Evolutionary conservation across 1,140 invertebrate genomes (phyloP).

Genomic region (Ceratina calcarata): DNA sequence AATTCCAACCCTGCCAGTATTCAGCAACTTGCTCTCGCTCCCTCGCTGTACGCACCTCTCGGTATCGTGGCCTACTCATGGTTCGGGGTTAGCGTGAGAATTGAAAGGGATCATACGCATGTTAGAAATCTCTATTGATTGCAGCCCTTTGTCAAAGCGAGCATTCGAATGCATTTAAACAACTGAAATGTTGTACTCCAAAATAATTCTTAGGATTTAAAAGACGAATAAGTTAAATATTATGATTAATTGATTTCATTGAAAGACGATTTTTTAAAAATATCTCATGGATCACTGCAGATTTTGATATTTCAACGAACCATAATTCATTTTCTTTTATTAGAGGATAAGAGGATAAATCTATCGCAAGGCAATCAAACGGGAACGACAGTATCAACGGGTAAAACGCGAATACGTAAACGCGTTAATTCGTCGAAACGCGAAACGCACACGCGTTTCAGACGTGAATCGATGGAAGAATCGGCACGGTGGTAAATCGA

Average conservation of each 20-base stretch:
- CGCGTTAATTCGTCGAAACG: neutral
- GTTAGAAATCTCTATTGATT: conserved; percentile 20
- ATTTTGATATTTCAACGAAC: too few relatives aligned
- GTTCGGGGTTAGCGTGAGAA: neutral
- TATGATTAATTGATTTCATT: too few relatives aligned
- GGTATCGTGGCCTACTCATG: too few relatives aligned
- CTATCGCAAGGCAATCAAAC: neutral
- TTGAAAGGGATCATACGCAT: neutral
- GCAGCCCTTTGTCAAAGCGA: neutral
- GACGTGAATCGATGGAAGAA: neutral
- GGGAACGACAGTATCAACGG: neutral
- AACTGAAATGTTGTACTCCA: too few relatives aligned
- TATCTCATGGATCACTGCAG: too few relatives aligned
- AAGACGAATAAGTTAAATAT: too few relatives aligned
- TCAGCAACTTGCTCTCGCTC: conserved; percentile 40
- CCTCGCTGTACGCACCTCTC: conserved; percentile 10
- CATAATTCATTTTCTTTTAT: too few relatives aligned
- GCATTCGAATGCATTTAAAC: too few relatives aligned
- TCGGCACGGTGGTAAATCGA: conserved; percentile 24
- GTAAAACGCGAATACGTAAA: neutral
- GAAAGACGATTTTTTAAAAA: too few relatives aligned
- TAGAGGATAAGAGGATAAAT: neutral
- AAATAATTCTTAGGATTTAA: too few relatives aligned
- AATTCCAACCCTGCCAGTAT: conserved; percentile 55
- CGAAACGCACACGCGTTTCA: neutral